Conservation (phyloP, 1,140 invertebrate species). For the Tetraneura akinire region DNA sequence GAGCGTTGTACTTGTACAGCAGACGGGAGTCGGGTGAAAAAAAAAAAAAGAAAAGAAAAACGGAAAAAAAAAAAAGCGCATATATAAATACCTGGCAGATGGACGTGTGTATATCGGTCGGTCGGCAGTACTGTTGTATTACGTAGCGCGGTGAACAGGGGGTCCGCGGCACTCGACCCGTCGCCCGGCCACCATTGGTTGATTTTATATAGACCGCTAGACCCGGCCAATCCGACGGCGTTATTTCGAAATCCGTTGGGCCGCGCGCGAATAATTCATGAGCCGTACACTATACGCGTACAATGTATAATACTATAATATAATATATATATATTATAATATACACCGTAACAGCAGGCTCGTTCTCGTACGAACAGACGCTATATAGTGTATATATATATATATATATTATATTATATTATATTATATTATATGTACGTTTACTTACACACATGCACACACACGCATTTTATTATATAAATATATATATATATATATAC, state of each 20-base stretch:
- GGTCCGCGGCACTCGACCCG: constrained; percentile 47
- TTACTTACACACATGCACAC: neutral
- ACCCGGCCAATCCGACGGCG: constrained; percentile 33
- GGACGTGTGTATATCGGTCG: constrained; percentile 49
- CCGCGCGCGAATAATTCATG: constrained; percentile 51
- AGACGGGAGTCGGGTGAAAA: neutral
- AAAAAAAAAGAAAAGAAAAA: constrained; percentile 8
- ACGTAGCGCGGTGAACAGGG: constrained; percentile 47
- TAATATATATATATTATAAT: neutral
- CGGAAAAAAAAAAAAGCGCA: constrained; percentile 30
- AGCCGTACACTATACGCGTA: constrained; percentile 8
- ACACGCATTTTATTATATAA: too few species aligned
- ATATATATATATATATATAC: neutral
- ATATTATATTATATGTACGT: neutral
- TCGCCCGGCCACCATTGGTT: constrained; percentile 37
- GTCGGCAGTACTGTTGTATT: constrained; percentile 49
- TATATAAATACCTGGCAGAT: constrained; percentile 50
- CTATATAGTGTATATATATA: neutral
- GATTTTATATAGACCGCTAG: constrained; percentile 49
- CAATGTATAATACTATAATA: neutral
- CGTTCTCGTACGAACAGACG: neutral
- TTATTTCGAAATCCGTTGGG: constrained; percentile 51
- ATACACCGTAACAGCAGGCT: constrained; percentile 12
- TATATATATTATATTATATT: neutral
- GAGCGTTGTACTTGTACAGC: neutral